A percentile compares a stretch with the other conserved stretches of the same genome.
phyloP scores from a whole-genome alignment of 2,113 vertebrate genomes.

The Nothoprocta pentlandii region DNA sequence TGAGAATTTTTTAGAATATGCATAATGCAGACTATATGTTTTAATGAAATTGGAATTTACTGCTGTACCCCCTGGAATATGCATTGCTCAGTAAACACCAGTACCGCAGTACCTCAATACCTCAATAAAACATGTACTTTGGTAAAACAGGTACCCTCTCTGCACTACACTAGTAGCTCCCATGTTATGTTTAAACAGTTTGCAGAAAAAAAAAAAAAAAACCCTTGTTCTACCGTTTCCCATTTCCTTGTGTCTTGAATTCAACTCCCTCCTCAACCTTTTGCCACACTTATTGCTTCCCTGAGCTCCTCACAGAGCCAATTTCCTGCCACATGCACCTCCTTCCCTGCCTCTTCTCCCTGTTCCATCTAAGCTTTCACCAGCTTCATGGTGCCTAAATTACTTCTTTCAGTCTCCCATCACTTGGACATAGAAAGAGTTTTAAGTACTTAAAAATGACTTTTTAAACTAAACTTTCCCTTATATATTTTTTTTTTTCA shows the following conservation, averaged over 20 bases:
- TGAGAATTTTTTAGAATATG: background rate
- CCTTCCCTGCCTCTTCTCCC: background rate
- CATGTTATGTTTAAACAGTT: background rate
- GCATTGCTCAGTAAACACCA: background rate
- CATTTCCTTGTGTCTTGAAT: background rate
- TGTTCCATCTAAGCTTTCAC: rapidly evolving
- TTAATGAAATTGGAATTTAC: background rate
- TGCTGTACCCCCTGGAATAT: background rate
- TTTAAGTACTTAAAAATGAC: background rate
- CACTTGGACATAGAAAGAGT: rapidly evolving
- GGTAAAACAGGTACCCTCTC: background rate
- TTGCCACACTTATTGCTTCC: background rate
- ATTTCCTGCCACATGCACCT: background rate
- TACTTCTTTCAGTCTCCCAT: background rate
- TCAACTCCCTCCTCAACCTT: background rate
- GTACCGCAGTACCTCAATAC: no score
- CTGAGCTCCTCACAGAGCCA: background rate
- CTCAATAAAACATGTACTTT: background rate
- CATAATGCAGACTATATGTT: background rate
- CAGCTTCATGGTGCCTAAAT: background rate
- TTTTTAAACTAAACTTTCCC: background rate
- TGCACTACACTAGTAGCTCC: background rate
- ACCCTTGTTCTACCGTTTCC: background rate
- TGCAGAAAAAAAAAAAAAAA: background rate
- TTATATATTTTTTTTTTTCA: background rate